phyloP scores from a whole-genome alignment of 2,888 invertebrate species.

The Calliopum simillimum region DNA sequence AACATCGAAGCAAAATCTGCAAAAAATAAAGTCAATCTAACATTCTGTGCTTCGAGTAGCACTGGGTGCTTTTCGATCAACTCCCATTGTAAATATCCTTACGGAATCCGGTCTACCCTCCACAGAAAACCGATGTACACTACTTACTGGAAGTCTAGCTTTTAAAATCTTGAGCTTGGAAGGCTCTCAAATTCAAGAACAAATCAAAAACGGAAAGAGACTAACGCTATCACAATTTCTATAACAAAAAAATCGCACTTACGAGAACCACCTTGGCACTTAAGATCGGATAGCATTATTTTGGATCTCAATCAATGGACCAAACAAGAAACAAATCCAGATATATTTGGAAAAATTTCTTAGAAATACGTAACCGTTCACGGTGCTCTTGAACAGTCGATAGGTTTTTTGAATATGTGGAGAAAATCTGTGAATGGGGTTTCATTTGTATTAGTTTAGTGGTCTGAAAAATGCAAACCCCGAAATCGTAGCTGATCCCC shows the following conservation, averaged over 20 bases:
- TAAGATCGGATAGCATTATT: neutral
- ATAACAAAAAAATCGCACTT: neutral
- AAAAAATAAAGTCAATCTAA: no score
- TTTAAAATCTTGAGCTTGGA: no score
- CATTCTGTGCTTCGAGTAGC: accelerated
- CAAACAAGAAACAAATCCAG: neutral
- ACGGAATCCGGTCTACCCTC: no score
- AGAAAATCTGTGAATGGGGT: no score
- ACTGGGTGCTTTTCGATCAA: accelerated
- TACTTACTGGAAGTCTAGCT: neutral
- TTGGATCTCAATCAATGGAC: neutral
- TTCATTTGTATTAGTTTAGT: no score
- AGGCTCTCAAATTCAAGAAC: neutral
- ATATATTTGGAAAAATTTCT: neutral
- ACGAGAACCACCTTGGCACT: no score
- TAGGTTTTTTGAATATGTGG: no score
- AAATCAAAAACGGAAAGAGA: neutral
- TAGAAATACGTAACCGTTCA: neutral
- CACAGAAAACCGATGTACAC: neutral
- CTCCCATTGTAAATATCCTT: neutral
- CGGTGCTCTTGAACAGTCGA: no score
- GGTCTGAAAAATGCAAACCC: no score
- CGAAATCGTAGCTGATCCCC: no score
- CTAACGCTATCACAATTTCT: neutral
- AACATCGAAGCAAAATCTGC: no score